Evolutionary conservation across 2,888 invertebrate species (phyloP), one percentile per base, ranked within the genome.

Genomic region (Xanthostigma xanthostigma): DNA sequence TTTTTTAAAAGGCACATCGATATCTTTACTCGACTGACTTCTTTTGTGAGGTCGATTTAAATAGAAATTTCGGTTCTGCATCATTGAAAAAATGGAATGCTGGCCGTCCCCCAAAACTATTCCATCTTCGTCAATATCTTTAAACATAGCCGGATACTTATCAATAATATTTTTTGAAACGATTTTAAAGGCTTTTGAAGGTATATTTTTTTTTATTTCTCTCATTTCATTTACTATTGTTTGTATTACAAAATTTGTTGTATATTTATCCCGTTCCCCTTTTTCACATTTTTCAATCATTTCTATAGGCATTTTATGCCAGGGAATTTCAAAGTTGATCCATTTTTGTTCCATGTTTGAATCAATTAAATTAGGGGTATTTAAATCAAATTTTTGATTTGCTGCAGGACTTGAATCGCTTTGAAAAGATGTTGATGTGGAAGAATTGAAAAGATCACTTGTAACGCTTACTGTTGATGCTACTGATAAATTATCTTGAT

Each of bases 111-210:
- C 57, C 11, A 57, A 14, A 5, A 52, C 51, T 9, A 54, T 49
- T 10, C 55, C 56, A 44, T 59, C 56, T 17, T 56, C 53, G 48
- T 57, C 57, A 8, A 48, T 37, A 50, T 59, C 58, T 49, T 50
- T 9, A 45, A 58, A 58, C 11, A 47, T 49, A 41, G 48, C 33
- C 11, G 57, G 57, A 51, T 52, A 58, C 45, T 52, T 53, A 9
- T 53, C 48, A 9, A 54, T 49, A 9, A 58, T 45, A 49, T 58
- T 54, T 38, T 48, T 48, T 36, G 55, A 53, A 2, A 52, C 49
- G 4, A 48, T 40, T 49, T 56, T 56, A 12, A 58, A 53, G 9
- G 54, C 53, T 47, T 51, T 52, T 9, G 49, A 38, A 9, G 55
- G 53, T 45, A 58, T 54, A 12, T 38, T 43, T 33, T 27, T 50